phyloP scores from a whole-genome alignment of 1,140 invertebrate species.

The Megalopta genalis region DNA sequence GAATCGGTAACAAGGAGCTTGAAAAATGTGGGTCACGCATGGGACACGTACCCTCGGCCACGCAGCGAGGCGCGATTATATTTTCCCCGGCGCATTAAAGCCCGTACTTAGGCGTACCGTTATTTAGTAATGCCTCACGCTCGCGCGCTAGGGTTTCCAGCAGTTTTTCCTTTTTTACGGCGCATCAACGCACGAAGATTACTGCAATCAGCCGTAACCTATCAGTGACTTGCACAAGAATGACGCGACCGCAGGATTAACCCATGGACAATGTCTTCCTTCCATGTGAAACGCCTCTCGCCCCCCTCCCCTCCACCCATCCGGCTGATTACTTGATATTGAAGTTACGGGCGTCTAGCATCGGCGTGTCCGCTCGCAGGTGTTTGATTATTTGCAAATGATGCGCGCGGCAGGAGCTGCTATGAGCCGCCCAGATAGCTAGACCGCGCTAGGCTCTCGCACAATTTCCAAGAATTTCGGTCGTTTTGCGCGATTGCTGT shows the following conservation, averaged over 20 bases:
- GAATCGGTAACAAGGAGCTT: background rate
- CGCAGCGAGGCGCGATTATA: constrained; percentile 49
- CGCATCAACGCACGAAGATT: constrained; percentile 61
- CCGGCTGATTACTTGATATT: background rate
- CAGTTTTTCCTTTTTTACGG: constrained; percentile 40
- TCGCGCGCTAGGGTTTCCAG: constrained; percentile 43
- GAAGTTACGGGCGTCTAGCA: constrained; percentile 13
- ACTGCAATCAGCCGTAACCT: constrained; percentile 63
- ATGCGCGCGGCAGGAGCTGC: background rate
- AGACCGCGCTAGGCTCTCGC: too few species aligned
- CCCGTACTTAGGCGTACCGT: constrained; percentile 61
- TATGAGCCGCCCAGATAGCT: background rate
- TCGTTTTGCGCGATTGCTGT: too few species aligned
- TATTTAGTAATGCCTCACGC: constrained; percentile 60
- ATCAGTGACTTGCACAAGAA: constrained; percentile 58
- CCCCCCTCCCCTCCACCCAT: too few species aligned
- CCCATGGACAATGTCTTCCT: constrained; percentile 53
- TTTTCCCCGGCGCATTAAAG: constrained; percentile 60
- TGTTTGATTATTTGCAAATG: constrained; percentile 40
- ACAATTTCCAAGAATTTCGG: too few species aligned
- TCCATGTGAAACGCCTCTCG: constrained; percentile 29
- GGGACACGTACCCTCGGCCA: constrained; percentile 26
- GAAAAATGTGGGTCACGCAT: constrained; percentile 38
- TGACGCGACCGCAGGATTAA: constrained; percentile 58
- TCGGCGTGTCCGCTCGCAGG: constrained; percentile 12